Evolutionary conservation across 2,888 invertebrate species (phyloP).

Genomic region (Cheilosia vernalis): DNA sequence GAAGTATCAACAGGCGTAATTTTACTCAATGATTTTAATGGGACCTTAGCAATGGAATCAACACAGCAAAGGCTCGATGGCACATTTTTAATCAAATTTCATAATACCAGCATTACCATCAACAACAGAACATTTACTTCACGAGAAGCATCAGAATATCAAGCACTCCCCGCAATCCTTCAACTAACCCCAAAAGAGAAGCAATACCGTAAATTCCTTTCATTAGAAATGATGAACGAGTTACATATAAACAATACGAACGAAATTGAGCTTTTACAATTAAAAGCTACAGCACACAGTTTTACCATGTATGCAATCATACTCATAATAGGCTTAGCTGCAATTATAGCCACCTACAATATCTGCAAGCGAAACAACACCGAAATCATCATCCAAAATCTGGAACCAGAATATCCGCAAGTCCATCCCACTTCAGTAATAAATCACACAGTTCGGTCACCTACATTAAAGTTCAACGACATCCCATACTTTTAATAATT

Average conservation of each 20-base stretch:
- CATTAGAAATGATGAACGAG: constrained; percentile 18
- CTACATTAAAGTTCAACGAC: constrained; percentile 5
- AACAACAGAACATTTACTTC: constrained; percentile 39
- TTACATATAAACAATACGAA: constrained; percentile 5
- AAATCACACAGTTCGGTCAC: not conserved
- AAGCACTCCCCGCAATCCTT: constrained; percentile 36
- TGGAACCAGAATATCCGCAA: constrained; percentile 6
- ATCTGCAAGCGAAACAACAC: constrained; percentile 4
- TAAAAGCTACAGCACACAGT: constrained; percentile 10
- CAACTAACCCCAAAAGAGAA: constrained; percentile 49
- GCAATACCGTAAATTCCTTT: constrained; percentile 14
- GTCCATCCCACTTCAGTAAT: constrained; percentile 9
- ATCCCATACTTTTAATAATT: constrained; percentile 14
- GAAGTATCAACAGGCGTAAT: constrained; percentile 45
- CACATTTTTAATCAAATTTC: constrained; percentile 44
- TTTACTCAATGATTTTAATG: constrained; percentile 43
- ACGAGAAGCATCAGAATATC: constrained; percentile 24
- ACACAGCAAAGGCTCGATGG: constrained; percentile 26
- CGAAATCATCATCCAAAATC: constrained; percentile 13
- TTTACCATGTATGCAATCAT: constrained; percentile 7
- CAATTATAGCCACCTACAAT: constrained; percentile 11
- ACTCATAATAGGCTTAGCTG: not conserved
- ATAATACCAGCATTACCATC: constrained; percentile 32
- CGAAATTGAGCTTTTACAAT: constrained; percentile 12
- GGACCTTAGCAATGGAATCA: constrained; percentile 15